These are phyloP conservation scores for Sinelater perroti DNA, from an alignment of 2,888 invertebrate genomes.

Conservation along the genomic window DNA sequence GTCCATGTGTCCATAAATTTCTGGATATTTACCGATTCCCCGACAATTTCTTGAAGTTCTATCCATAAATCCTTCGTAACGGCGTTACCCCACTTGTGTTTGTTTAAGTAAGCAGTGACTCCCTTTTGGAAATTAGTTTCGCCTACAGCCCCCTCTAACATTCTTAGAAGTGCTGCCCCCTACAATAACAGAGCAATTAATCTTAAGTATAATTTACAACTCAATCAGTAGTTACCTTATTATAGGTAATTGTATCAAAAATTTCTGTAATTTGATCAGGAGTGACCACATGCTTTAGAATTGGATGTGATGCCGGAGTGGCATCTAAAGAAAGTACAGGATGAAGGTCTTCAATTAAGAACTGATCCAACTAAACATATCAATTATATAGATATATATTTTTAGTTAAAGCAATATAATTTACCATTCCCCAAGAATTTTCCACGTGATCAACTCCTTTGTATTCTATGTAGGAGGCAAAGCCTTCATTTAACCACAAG, in stretches of 20 bases:
- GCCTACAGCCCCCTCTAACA: conserved; percentile 86
- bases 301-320: conserved; percentile 87
- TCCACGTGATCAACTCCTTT: conserved; percentile 77
- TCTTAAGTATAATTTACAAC: background rate
- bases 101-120: conserved; percentile 77
- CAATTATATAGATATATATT: background rate
- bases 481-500: conserved; percentile 93
- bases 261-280: conserved; percentile 92
- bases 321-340: conserved; percentile 78
- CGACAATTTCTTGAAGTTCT: conserved; percentile 69
- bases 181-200: conserved; percentile 56
- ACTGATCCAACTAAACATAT: conserved; percentile 75
- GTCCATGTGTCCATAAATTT: conserved; percentile 88
- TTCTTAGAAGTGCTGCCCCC: conserved; percentile 88
- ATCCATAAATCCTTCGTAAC: conserved; percentile 80
- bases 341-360: conserved; percentile 76
- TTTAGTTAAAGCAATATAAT: too few relatives aligned
- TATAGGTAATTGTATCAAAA: conserved; percentile 91
- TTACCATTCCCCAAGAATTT: conserved; percentile 85
- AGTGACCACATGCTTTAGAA: conserved; percentile 83
- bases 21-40: conserved; percentile 64
- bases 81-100: conserved; percentile 77
- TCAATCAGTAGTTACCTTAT: conserved; percentile 70
- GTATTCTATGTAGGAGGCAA: conserved; percentile 88
- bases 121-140: conserved; percentile 75